Evolutionary conservation across 2,888 invertebrate genomes (phyloP).

Genomic region (Malthinus flaveolus): DNA sequence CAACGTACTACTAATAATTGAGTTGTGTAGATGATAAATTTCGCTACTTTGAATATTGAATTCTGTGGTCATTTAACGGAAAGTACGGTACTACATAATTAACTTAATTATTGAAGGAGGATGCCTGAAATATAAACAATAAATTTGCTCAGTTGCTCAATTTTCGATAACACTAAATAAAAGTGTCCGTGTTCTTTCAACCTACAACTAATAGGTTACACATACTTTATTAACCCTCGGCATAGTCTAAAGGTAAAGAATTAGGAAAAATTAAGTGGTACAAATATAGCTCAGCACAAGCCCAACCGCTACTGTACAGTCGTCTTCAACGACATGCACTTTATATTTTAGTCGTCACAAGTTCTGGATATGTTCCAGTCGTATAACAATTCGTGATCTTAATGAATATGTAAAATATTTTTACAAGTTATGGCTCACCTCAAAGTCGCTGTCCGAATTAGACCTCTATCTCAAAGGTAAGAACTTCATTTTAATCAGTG

Average conservation of each 20-base stretch:
- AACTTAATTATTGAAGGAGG: no score
- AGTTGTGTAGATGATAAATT: no score
- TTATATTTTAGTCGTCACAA: conserved; percentile 7
- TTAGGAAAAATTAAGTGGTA: background rate
- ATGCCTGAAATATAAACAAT: no score
- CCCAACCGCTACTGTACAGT: background rate
- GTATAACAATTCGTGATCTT: background rate
- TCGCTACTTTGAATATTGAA: no score
- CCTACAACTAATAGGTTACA: no score
- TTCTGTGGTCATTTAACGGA: background rate
- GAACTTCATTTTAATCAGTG: conserved; percentile 28
- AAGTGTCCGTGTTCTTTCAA: no score
- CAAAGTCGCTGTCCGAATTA: conserved; percentile 66
- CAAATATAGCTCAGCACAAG: conserved; percentile 6
- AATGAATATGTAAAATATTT: background rate
- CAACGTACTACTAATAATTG: no score
- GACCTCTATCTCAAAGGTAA: conserved; percentile 68
- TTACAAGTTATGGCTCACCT: conserved; percentile 61
- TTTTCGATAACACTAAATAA: no score
- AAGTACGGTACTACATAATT: background rate
- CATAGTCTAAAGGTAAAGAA: background rate
- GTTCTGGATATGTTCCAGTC: background rate
- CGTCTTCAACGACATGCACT: background rate
- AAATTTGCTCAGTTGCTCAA: no score
- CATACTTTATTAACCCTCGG: background rate